A percentile compares a stretch with the other conserved stretches of the same genome.
Evolutionary conservation across 2,113 vertebrate genomes (phyloP).

Genomic region (Erpornis zantholeuca): DNA sequence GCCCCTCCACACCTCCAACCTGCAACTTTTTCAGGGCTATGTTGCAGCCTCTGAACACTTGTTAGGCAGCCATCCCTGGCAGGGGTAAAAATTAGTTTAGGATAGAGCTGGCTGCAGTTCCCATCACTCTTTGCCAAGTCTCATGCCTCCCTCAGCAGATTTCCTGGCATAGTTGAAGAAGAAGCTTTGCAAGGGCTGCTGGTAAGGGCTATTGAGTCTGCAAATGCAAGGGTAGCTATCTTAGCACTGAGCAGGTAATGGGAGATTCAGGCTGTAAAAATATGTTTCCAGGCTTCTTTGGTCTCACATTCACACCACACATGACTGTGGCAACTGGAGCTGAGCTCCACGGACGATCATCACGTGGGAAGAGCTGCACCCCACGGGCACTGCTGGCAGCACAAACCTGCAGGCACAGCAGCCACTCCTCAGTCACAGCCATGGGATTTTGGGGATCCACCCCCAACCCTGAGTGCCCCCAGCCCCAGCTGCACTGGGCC

Average conservation of each 20-base stretch:
- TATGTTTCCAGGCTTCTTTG: background rate
- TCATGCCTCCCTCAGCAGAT: background rate
- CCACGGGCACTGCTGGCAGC: fast-evolving
- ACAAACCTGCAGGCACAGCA: background rate
- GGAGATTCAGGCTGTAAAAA: background rate
- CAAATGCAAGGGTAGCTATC: background rate
- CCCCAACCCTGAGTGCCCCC: fast-evolving
- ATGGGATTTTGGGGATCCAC: background rate
- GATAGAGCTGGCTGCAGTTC: background rate
- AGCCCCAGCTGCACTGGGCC: background rate
- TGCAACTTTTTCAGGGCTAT: background rate
- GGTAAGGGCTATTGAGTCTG: background rate
- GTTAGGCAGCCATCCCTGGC: background rate
- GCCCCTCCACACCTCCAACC: background rate
- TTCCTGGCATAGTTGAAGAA: background rate
- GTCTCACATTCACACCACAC: background rate
- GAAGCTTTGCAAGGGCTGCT: background rate
- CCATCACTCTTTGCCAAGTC: background rate
- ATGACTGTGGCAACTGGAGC: background rate
- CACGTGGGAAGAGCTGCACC: fast-evolving
- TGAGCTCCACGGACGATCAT: fast-evolving
- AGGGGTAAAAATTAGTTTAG: background rate
- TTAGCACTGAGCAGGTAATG: background rate
- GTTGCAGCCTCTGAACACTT: background rate
- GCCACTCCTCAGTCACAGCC: fast-evolving